A percentile compares a stretch with the other conserved stretches of the same genome.
Conservation (phyloP, 2,888 invertebrate species). For the Isoperla grammatica region DNA sequence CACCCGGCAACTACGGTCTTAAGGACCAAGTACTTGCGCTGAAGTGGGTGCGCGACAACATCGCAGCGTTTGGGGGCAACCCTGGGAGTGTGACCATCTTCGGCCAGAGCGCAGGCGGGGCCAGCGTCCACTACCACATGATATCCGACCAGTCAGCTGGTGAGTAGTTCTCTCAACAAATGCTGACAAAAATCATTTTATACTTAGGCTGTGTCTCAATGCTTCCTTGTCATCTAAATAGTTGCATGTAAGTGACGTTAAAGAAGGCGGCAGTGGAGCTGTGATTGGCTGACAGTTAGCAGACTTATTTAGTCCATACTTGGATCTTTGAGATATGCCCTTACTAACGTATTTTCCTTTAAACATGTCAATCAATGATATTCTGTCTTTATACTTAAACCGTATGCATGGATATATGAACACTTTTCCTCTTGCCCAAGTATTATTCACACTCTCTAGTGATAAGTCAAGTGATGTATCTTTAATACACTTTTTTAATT, state of each 20-base stretch:
- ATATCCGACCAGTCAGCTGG: background rate
- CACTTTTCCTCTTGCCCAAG: too few species aligned
- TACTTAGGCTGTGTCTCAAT: too few species aligned
- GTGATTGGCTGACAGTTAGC: background rate
- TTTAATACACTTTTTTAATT: too few species aligned
- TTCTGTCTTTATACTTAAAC: too few species aligned
- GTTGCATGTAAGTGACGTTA: background rate
- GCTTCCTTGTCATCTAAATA: too few species aligned
- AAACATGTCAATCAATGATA: too few species aligned
- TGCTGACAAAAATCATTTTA: too few species aligned
- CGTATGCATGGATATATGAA: too few species aligned
- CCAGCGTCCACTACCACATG: slow-evolving; percentile 1
- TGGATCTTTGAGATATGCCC: slow-evolving; percentile 35
- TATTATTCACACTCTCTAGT: too few species aligned
- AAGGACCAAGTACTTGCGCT: slow-evolving; percentile 43
- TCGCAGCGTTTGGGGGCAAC: slow-evolving; percentile 11
- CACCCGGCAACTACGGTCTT: slow-evolving; percentile 60
- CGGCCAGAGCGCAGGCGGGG: slow-evolving; percentile 9
- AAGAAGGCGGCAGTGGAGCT: too few species aligned
- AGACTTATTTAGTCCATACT: background rate
- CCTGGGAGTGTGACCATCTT: slow-evolving; percentile 5
- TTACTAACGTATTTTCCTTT: background rate
- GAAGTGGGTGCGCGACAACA: slow-evolving; percentile 27
- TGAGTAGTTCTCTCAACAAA: background rate
- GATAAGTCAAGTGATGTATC: too few species aligned